A percentile compares a stretch with the other conserved stretches of the same genome.
Evolutionary conservation across 2,797 vertebrate genomes (phyloP).

Genomic region (Enteromius treurensis): DNA sequence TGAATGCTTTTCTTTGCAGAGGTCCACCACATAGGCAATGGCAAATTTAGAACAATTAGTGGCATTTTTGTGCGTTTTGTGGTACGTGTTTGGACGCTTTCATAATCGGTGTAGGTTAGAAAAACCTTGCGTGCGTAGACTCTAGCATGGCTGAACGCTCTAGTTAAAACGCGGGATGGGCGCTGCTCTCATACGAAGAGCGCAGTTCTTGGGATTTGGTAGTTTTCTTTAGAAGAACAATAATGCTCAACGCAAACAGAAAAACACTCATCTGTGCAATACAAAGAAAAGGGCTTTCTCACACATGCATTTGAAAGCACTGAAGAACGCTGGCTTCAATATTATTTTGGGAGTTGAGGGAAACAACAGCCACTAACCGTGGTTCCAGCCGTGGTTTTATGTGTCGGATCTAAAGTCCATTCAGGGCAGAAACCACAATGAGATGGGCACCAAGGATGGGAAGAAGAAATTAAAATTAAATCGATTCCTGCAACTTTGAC

Average conservation of each 20-base stretch:
- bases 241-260: conserved; percentile 13
- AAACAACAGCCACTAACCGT: conserved; percentile 26
- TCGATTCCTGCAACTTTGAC: conserved; percentile 74
- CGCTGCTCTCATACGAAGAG: background rate
- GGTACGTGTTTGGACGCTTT: conserved; percentile 24
- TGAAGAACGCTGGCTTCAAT: background rate
- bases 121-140: background rate
- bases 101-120: background rate
- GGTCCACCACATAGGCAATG: conserved; percentile 8
- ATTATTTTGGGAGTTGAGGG: conserved; percentile 2
- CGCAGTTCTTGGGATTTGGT: background rate
- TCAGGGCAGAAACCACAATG: conserved; percentile 37
- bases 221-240: conserved; percentile 14
- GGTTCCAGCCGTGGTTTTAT: background rate
- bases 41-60: conserved; percentile 5
- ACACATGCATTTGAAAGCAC: conserved; percentile 46
- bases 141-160: conserved; percentile 21
- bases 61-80: conserved; percentile 1
- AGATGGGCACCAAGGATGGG: conserved; percentile 33
- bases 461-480: conserved; percentile 48
- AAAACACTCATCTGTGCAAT: conserved; percentile 70
- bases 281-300: conserved; percentile 75
- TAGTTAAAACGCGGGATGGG: background rate
- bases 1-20: background rate
- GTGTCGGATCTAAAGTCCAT: conserved; percentile 15